A percentile compares a stretch with the other conserved stretches of the same genome.
phyloP scores from a whole-genome alignment of 2,113 vertebrate genomes.

The Noturus placidus region DNA sequence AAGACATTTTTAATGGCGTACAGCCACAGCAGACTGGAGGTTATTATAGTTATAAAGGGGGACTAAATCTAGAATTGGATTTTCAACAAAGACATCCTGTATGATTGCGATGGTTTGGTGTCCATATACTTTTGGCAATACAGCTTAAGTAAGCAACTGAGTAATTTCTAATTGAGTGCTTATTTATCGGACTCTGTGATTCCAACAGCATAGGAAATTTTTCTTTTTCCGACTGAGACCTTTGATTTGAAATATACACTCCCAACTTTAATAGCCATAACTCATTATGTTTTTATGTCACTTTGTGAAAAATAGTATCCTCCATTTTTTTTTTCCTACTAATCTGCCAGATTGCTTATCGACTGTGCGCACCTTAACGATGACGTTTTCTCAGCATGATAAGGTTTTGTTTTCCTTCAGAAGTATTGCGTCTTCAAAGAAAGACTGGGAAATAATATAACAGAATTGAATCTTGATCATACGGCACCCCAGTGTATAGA shows the following conservation, averaged over 20 bases:
- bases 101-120: not conserved
- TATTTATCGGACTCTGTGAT: not conserved
- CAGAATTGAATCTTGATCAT: constrained; percentile 2
- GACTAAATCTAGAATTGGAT: not conserved
- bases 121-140: not conserved
- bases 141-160: not conserved
- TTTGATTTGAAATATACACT: not conserved
- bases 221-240: not conserved
- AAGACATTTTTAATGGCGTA: not conserved
- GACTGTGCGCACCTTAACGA: not conserved
- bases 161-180: not conserved
- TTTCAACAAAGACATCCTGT: not conserved
- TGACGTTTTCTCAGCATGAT: not conserved
- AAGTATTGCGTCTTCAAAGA: not conserved
- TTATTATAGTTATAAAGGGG: not conserved
- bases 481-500: not conserved
- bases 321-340: not conserved
- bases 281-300: not conserved
- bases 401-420: not conserved
- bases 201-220: not conserved
- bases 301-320: not conserved
- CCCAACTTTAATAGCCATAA: not conserved
- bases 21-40: not conserved
- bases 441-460: not conserved
- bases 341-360: not conserved